Conservation (phyloP, 2,888 invertebrate genomes). For the Iselma pallidipennis region DNA sequence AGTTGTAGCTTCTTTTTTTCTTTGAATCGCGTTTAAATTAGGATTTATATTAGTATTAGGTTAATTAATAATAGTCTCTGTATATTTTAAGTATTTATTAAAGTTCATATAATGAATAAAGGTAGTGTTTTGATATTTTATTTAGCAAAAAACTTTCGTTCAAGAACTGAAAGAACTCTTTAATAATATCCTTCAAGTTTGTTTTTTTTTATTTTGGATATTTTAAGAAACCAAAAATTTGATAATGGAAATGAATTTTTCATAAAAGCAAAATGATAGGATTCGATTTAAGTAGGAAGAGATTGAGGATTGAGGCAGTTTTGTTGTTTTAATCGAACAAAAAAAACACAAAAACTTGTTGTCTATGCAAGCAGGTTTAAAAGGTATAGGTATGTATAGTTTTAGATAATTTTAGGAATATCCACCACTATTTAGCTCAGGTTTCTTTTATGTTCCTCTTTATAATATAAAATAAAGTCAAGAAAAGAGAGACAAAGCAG, state of each 20-base stretch:
- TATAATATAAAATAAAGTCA: background rate
- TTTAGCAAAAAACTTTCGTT: background rate
- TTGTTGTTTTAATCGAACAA: slow-evolving; percentile 17
- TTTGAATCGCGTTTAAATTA: background rate
- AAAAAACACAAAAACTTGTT: slow-evolving; percentile 10
- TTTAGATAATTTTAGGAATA: slow-evolving; percentile 40
- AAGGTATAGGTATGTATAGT: slow-evolving; percentile 45
- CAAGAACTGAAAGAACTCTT: too few species aligned
- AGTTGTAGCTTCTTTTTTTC: background rate
- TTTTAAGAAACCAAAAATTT: too few species aligned
- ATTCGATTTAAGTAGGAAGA: slow-evolving; percentile 17
- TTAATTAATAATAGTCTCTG: slow-evolving; percentile 15
- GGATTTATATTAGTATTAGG: slow-evolving; percentile 18
- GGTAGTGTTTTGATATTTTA: slow-evolving; percentile 15
- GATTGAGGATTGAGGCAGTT: slow-evolving; percentile 8
- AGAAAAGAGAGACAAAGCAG: slow-evolving; percentile 5
- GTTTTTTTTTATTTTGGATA: too few species aligned
- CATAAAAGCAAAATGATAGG: too few species aligned
- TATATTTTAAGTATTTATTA: slow-evolving; percentile 23
- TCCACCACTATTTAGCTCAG: slow-evolving; percentile 48
- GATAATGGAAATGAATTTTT: too few species aligned
- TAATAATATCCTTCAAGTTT: background rate
- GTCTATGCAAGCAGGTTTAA: slow-evolving; percentile 31
- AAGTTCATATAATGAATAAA: slow-evolving; percentile 19
- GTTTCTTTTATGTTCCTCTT: slow-evolving; percentile 38